Evolutionary conservation across 2,797 vertebrate species (phyloP).

Genomic region (Myotis myotis): DNA sequence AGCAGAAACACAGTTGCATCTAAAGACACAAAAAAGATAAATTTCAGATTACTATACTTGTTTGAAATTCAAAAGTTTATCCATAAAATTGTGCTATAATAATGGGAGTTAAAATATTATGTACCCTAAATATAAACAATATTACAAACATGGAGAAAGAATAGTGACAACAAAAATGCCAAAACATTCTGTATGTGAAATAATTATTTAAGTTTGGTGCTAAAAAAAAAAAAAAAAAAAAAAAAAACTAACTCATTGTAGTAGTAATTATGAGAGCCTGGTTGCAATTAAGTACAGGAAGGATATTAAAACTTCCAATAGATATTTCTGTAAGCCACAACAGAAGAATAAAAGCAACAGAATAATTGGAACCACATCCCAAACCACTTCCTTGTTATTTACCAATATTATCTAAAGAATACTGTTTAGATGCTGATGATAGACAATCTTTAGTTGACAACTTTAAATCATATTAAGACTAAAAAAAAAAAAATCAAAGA

Average conservation of each 20-base stretch:
- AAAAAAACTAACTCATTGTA: slow-evolving; percentile 75
- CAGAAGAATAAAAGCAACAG: slow-evolving; percentile 85
- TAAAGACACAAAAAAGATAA: slow-evolving; percentile 26
- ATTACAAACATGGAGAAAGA: not conserved
- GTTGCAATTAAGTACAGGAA: slow-evolving; percentile 87
- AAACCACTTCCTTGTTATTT: slow-evolving; percentile 89
- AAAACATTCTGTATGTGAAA: slow-evolving; percentile 54
- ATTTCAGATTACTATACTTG: slow-evolving; percentile 18
- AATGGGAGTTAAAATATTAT: slow-evolving; percentile 31
- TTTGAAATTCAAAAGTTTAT: slow-evolving; percentile 49
- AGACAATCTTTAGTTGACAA: slow-evolving; percentile 79
- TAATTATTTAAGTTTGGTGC: slow-evolving; percentile 59
- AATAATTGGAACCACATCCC: slow-evolving; percentile 88
- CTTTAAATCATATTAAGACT: slow-evolving; percentile 81
- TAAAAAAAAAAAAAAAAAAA: slow-evolving; percentile 16
- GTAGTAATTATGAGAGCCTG: slow-evolving; percentile 80
- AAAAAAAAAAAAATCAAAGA: slow-evolving; percentile 77
- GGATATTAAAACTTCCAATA: slow-evolving; percentile 88
- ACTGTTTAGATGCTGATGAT: slow-evolving; percentile 82
- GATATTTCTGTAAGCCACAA: slow-evolving; percentile 87
- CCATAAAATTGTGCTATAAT: not conserved
- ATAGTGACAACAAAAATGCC: slow-evolving; percentile 32
- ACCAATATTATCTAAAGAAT: slow-evolving; percentile 86
- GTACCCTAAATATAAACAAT: slow-evolving; percentile 19
- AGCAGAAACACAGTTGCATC: slow-evolving; percentile 12